Evolutionary conservation across 2,888 invertebrate species (phyloP).

Genomic region (Stramonita haemastoma): DNA sequence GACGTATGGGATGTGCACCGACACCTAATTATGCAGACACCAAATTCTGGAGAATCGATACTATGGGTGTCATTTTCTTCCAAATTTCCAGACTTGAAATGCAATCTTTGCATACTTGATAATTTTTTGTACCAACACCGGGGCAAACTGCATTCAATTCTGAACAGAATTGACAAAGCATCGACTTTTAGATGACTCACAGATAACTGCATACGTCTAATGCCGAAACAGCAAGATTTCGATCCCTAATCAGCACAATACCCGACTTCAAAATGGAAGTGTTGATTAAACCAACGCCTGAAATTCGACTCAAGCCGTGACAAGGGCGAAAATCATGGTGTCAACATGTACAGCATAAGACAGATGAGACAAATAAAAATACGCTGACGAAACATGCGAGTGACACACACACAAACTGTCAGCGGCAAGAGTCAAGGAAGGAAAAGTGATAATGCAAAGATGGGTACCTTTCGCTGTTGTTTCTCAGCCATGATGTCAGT

Average conservation of each 20-base stretch:
- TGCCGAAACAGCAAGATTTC: too few species aligned
- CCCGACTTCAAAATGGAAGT: too few species aligned
- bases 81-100: background rate
- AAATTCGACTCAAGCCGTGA: too few species aligned
- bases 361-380: background rate
- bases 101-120: too few species aligned
- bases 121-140: too few species aligned
- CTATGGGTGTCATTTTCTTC: background rate
- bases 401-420: background rate
- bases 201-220: too few species aligned
- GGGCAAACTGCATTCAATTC: too few species aligned
- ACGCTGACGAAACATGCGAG: background rate
- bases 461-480: constrained; percentile 34
- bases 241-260: too few species aligned
- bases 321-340: background rate
- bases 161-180: too few species aligned
- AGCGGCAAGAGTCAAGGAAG: background rate
- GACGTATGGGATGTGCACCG: background rate
- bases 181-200: too few species aligned
- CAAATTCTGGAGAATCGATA: background rate
- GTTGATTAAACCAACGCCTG: too few species aligned
- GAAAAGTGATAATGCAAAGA: background rate
- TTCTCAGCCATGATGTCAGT: constrained; percentile 39
- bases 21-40: background rate
- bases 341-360: background rate